phyloP scores from a whole-genome alignment of 2,113 vertebrate species.

The Carassius auratus region DNA sequence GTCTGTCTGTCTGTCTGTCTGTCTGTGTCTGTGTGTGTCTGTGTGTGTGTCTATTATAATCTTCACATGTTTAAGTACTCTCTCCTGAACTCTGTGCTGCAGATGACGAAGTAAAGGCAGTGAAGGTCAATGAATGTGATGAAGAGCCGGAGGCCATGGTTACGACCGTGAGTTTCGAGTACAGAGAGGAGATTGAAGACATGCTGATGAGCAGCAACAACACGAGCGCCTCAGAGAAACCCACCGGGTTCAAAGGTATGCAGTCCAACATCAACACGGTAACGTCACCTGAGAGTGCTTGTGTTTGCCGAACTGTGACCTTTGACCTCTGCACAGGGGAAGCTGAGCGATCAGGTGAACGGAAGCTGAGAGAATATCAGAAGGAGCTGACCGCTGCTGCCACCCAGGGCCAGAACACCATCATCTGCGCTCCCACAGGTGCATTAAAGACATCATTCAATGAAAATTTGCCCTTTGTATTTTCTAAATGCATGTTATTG shows the following conservation, averaged over 20 bases:
- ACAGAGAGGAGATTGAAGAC: conserved; percentile 40
- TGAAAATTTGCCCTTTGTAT: no score
- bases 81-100: conserved; percentile 11
- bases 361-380: conserved; percentile 61
- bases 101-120: conserved; percentile 35
- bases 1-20: no score
- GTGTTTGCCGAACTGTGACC: background rate
- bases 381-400: conserved; percentile 55
- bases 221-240: background rate
- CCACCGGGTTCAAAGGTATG: background rate
- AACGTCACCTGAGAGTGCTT: background rate
- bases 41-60: background rate
- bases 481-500: no score
- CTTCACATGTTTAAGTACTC: no score
- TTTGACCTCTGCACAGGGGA: conserved; percentile 37
- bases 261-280: background rate
- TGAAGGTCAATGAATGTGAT: background rate
- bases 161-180: conserved; percentile 45
- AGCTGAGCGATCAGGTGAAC: background rate
- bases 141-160: conserved; percentile 1
- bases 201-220: conserved; percentile 45
- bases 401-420: conserved; percentile 56
- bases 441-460: background rate
- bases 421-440: conserved; percentile 69
- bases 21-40: background rate